phyloP scores from a whole-genome alignment of 2,888 invertebrate genomes.

The Campaea margaritaria region DNA sequence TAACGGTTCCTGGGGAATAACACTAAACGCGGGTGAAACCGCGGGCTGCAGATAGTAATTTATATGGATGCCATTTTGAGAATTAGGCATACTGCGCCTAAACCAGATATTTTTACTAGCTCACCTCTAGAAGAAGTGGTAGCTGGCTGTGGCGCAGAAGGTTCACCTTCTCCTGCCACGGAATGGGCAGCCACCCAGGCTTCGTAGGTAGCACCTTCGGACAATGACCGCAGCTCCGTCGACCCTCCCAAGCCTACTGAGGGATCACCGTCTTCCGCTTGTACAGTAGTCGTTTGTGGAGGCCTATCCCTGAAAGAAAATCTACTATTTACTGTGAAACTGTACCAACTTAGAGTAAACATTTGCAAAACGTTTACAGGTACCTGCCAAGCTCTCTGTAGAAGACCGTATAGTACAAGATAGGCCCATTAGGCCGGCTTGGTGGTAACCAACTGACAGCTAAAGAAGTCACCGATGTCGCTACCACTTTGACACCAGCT shows the following conservation, averaged over 20 bases:
- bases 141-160: conserved; percentile 90
- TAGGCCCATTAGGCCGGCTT: conserved; percentile 91
- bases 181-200: conserved; percentile 96
- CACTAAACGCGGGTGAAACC: too few species aligned
- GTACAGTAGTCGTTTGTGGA: conserved; percentile 76
- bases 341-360: too few species aligned
- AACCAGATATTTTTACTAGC: background rate
- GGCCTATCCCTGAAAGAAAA: conserved; percentile 68
- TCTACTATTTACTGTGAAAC: conserved; percentile 3
- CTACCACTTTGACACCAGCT: conserved; percentile 92
- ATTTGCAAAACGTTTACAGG: background rate
- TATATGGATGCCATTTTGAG: too few species aligned
- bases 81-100: too few species aligned
- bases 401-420: conserved; percentile 93
- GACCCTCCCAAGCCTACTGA: conserved; percentile 80
- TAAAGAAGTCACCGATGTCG: conserved; percentile 92
- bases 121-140: conserved; percentile 90
- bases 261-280: conserved; percentile 70
- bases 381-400: conserved; percentile 89
- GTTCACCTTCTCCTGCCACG: conserved; percentile 91
- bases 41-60: too few species aligned
- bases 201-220: conserved; percentile 91
- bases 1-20: too few species aligned
- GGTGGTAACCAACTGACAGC: conserved; percentile 95
- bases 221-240: conserved; percentile 88